phyloP scores from a whole-genome alignment of 2,797 vertebrate genomes.

The Hozukius guyotensis region DNA sequence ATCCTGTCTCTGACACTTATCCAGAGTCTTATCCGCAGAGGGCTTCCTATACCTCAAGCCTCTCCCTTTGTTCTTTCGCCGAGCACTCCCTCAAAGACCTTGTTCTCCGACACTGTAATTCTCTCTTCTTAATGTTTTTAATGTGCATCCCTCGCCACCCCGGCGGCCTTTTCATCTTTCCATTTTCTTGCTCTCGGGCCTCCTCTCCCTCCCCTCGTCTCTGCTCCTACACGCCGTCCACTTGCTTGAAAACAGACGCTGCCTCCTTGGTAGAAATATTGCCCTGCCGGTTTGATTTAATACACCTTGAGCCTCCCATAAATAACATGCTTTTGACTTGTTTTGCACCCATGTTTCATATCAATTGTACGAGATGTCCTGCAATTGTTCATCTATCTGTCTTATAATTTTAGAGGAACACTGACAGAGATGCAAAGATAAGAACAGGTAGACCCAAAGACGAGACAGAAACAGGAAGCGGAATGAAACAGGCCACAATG shows the following conservation, averaged over 20 bases:
- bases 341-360: conserved; percentile 2
- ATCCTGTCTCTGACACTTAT: conserved; percentile 67
- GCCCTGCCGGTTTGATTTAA: conserved; percentile 52
- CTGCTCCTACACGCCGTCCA: conserved; percentile 25
- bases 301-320: background rate
- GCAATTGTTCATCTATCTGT: background rate
- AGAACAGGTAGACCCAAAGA: background rate
- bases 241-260: conserved; percentile 52
- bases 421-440: background rate
- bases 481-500: background rate
- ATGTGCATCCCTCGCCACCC: conserved; percentile 68
- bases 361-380: background rate
- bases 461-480: conserved; percentile 15
- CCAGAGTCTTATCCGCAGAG: conserved; percentile 59
- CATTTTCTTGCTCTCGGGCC: conserved; percentile 52
- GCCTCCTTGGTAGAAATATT: conserved; percentile 40
- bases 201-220: conserved; percentile 29
- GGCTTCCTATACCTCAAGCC: conserved; percentile 61
- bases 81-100: conserved; percentile 71
- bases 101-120: conserved; percentile 75
- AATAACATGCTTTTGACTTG: conserved; percentile 15
- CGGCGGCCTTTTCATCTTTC: conserved; percentile 74
- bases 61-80: conserved; percentile 70
- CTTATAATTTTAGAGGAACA: background rate
- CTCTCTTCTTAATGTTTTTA: conserved; percentile 75